These are phyloP conservation scores for Poecilus cupreus DNA, from an alignment of 2,888 invertebrate species.

Conservation along the genomic window DNA sequence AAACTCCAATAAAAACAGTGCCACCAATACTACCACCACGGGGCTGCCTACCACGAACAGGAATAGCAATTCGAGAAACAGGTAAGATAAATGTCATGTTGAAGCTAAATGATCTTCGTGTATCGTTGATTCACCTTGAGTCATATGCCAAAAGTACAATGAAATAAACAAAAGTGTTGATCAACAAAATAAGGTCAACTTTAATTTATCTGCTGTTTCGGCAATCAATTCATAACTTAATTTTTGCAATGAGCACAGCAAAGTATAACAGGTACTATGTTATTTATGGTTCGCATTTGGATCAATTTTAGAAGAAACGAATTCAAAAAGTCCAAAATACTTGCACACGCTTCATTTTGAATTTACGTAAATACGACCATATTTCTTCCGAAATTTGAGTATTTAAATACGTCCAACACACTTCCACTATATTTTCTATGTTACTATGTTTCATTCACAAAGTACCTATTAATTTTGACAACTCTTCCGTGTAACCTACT, in stretches of 20 bases:
- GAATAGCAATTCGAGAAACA: constrained; percentile 66
- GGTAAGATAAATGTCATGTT: constrained; percentile 64
- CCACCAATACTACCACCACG: constrained; percentile 68
- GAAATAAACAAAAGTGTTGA: constrained; percentile 32
- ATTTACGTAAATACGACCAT: too few species aligned
- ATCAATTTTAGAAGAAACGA: too few species aligned
- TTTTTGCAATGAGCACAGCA: not conserved
- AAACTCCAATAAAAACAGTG: constrained; percentile 65
- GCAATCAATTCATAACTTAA: not conserved
- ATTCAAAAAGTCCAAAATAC: too few species aligned
- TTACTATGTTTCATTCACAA: too few species aligned
- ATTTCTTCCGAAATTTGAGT: too few species aligned
- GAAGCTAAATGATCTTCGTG: not conserved
- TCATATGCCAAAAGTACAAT: constrained; percentile 35
- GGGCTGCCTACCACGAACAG: constrained; percentile 62
- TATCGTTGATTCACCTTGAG: constrained; percentile 27
- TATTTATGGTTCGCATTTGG: too few species aligned
- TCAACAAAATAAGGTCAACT: constrained; percentile 26
- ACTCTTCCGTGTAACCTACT: too few species aligned
- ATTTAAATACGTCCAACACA: too few species aligned
- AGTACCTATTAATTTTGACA: too few species aligned
- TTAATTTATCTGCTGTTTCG: constrained; percentile 27
- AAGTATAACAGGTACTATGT: too few species aligned
- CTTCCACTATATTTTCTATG: too few species aligned
- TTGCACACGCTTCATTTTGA: too few species aligned